Base-by-base conservation (phyloP, 2,113 vertebrate genomes). In the Ia io region DNA sequence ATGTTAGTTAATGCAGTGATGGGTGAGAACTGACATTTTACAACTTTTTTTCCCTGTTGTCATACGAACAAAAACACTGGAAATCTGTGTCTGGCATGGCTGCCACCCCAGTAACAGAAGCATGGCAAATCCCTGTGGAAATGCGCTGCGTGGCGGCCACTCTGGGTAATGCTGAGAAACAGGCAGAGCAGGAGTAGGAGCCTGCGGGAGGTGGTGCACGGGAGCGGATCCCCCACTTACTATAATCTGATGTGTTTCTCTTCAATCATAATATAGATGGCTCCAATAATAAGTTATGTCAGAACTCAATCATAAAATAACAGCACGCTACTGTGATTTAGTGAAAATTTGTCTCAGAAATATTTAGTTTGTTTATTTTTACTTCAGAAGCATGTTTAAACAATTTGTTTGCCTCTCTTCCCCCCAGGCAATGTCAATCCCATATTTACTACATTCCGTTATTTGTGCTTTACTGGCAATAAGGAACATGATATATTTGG, bases 1-100 rank as follows among this genome's bases (percentile, higher is more conserved):
- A 49, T 89, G 28, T 63, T 63, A 30, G 90, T 89, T 22, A 94
- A 95, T 25, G 47, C 30, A 91, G 65, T 95, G 92, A 95, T 93
- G 20, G 56, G 82, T 90, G 42, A 92, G n/a, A 44, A 90, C 67
- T 90, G 91, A 93, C 59, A 97, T 93, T 77, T 95, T 90, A 74
- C 94, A 96, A 73, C n/a, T 56, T 65, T 20, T 20, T 88, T 86
- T 59, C 91, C 92, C 92, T 97, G 47, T 78, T 97, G 28, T 79
- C 80, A 91, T 80, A 44, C 90, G 82, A 93, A 90, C 51, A 40
- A 59, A 79, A 80, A 89, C 74, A 82, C 18, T 74, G 65, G n/a
- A 94, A 95, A 44, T 83, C 63, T 82, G n/a, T 70, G 40, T 95
- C 84, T 73, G 91, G 30, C 70, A 69, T 89, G 91, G 53, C 23